Evolutionary conservation across 2,888 invertebrate species (phyloP), one percentile per base, ranked within the genome.

Genomic region (Eupithecia abbreviata): DNA sequence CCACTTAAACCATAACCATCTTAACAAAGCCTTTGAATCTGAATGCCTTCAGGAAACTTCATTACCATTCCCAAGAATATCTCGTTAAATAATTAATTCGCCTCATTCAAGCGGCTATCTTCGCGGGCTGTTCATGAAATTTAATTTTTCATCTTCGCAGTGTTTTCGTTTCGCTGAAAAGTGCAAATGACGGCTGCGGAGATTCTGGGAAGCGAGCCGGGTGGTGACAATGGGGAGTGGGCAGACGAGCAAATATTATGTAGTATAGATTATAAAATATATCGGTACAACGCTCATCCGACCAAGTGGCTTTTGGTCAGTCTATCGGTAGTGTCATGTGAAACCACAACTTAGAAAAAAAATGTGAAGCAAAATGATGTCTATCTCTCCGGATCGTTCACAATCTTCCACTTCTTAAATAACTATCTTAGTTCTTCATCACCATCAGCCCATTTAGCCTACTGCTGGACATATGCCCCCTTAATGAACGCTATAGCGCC

Each of bases 141-240:
- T 93, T 92, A 91, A 93, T 93, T 93, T 93, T 92, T 93, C 93
- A 93, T 92, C 89, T 81, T 84, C 78, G 83, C 84, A 85, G 87
- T 90, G 90, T 90, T 91, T 92, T 92, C 74, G 78, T 78, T 91
- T 88, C 87, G 86, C 85, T 85, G 89, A 90, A 91, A 92, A 92
- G 92, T 93, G 93, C 92, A 91, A 93, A 92, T 93, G 93, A 93
- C 93, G 90, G 87, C 87, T 87, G 87, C 85, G 80, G 88, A 91
- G 91, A 92, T 91, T 90, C 90, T 81, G 79, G 84, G 87, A 84
- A 87, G 86, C 30, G 62, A 62, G 12, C 62, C 75, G 83, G 77
- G 81, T 84, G 79, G 80, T 82, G 80, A 88, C 86, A 86, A 89
- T 86, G 81, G 83, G 77, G 81, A 47, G 47, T n/a, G 7, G 69